These are phyloP conservation scores for Tyto alba DNA, from an alignment of 2,113 vertebrate species.

Conservation along the genomic window DNA sequence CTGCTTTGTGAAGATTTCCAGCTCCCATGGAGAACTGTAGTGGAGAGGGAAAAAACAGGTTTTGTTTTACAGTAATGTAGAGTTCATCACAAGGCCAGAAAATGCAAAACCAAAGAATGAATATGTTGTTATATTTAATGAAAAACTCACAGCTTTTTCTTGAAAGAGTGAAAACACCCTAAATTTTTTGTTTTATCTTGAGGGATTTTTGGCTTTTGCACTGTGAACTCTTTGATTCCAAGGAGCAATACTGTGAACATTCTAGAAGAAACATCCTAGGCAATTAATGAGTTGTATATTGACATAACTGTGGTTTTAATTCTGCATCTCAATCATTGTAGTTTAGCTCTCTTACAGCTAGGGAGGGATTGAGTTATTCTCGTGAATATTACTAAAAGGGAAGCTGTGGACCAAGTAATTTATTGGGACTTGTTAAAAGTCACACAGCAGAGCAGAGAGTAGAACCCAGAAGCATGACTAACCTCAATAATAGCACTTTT, in stretches of 20 bases:
- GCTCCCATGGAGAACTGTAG: conserved; percentile 46
- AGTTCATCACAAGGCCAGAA: conserved; percentile 41
- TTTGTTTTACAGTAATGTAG: conserved; percentile 52
- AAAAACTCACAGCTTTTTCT: background rate
- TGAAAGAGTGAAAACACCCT: background rate
- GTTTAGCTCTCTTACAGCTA: background rate
- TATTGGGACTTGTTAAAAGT: background rate
- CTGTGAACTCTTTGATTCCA: background rate
- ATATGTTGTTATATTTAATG: background rate
- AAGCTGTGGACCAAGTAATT: background rate
- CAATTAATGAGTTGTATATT: background rate
- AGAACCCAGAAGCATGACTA: background rate
- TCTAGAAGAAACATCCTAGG: background rate
- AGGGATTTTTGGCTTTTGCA: background rate
- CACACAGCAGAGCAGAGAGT: background rate
- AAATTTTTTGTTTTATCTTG: background rate
- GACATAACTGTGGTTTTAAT: background rate
- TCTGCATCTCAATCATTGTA: background rate
- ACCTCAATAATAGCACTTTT: background rate
- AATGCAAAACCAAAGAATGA: conserved; percentile 24
- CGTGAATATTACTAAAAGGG: background rate
- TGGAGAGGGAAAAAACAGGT: conserved; percentile 20
- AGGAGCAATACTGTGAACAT: background rate
- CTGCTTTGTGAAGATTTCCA: conserved; percentile 39
- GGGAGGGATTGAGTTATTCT: background rate